Conservation (phyloP, 1,140 invertebrate species). For the Brachystomella parvula region DNA sequence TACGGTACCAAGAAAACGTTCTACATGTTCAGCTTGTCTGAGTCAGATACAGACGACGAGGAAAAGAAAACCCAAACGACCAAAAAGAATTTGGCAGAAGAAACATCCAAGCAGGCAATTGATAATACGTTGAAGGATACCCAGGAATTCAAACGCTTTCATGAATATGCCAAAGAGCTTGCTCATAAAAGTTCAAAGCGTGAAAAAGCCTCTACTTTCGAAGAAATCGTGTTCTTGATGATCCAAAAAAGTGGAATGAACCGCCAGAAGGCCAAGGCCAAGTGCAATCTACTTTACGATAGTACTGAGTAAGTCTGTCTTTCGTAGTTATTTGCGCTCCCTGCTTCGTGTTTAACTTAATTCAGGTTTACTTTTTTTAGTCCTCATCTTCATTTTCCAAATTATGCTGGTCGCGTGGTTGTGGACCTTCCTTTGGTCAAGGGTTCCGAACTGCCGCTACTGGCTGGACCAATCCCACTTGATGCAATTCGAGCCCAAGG, state of each 20-base stretch:
- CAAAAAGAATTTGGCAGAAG: neutral
- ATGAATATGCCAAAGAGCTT: neutral
- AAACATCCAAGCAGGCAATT: neutral
- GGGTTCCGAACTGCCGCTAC: neutral
- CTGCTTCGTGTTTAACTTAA: neutral
- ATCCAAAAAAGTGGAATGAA: neutral
- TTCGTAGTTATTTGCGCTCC: neutral
- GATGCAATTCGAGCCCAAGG: neutral
- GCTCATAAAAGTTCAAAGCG: neutral
- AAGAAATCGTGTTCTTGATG: neutral
- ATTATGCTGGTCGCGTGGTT: neutral
- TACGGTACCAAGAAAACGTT: neutral
- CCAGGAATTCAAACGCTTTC: neutral
- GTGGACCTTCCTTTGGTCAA: neutral
- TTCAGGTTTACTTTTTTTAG: neutral
- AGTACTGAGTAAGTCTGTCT: neutral
- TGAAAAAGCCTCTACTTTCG: neutral
- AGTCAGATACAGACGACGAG: no score
- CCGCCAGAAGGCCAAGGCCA: neutral
- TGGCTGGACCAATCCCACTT: conserved; percentile 7
- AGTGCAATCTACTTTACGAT: neutral
- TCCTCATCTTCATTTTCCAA: neutral
- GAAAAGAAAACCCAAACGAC: neutral
- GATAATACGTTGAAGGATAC: neutral
- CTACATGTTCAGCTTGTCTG: no score